Evolutionary conservation across 1,140 invertebrate genomes (phyloP).

Genomic region (Neodiprion fabricii): DNA sequence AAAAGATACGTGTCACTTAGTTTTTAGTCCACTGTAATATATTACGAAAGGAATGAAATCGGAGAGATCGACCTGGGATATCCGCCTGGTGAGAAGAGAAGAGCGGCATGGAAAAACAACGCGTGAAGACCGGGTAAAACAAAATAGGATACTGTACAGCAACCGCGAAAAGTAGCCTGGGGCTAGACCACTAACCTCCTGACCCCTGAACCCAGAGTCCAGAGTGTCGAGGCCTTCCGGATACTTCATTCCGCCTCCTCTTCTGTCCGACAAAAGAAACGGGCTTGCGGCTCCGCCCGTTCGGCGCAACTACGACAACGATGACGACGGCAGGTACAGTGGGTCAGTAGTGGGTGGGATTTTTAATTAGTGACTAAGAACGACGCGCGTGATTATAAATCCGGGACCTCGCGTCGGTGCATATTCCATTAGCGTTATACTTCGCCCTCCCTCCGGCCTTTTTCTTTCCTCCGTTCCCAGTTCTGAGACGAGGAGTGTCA

Average conservation of each 20-base stretch:
- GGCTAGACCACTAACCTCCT: not conserved
- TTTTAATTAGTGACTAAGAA: not conserved
- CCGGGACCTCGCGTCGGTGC: not conserved
- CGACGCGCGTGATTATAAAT: conserved; percentile 4
- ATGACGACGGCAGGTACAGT: too few species aligned
- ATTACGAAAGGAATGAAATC: too few species aligned
- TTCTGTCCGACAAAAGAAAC: not conserved
- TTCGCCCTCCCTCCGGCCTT: too few species aligned
- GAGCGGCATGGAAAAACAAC: too few species aligned
- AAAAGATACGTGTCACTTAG: too few species aligned
- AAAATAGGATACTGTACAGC: not conserved
- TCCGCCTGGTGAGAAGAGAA: too few species aligned
- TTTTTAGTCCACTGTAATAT: too few species aligned
- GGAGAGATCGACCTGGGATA: too few species aligned
- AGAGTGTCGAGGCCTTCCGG: not conserved
- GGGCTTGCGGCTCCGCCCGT: too few species aligned
- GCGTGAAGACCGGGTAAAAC: too few species aligned
- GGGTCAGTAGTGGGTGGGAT: not conserved
- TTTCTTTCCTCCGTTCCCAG: too few species aligned
- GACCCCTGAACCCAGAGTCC: not conserved
- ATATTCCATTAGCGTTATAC: not conserved
- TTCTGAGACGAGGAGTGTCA: not conserved
- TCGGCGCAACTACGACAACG: too few species aligned
- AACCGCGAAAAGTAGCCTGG: not conserved
- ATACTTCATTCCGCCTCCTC: not conserved